Percentiles rank a stretch among this genome's conserved stretches.
These are phyloP conservation scores for Tapirus indicus DNA, from an alignment of 2,797 vertebrate genomes.

Conservation along the genomic window DNA sequence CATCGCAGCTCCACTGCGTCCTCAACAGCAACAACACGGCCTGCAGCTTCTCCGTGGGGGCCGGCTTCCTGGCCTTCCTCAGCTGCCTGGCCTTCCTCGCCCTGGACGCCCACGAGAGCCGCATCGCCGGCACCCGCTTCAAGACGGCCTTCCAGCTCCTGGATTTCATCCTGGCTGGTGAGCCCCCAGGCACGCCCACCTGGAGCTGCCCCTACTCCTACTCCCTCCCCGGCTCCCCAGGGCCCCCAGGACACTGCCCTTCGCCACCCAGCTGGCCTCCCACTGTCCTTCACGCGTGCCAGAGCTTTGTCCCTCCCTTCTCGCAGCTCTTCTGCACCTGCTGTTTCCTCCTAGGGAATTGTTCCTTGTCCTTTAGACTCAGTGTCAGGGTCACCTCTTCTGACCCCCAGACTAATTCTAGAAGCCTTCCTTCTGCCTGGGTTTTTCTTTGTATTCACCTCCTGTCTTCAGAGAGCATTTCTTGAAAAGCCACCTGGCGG, in stretches of 20 bases:
- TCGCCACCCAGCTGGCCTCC: neutral
- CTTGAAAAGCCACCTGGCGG: neutral
- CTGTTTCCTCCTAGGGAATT: neutral
- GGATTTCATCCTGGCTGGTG: constrained; percentile 83
- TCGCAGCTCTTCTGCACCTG: neutral
- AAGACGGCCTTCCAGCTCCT: constrained; percentile 78
- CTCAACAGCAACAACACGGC: constrained; percentile 77
- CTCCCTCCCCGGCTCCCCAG: too few species aligned
- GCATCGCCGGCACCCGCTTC: constrained; percentile 56
- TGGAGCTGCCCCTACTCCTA: neutral
- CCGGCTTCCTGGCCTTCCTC: constrained; percentile 78
- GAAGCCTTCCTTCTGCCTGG: neutral
- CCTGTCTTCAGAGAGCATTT: neutral
- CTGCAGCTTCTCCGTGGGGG: constrained; percentile 79
- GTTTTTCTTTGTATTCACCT: neutral
- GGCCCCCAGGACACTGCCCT: neutral
- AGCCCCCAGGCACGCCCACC: neutral
- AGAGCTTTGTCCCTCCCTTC: neutral
- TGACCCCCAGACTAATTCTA: neutral
- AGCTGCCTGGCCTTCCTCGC: constrained; percentile 78
- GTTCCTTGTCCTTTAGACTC: neutral
- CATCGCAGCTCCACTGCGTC: constrained; percentile 80
- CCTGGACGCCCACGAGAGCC: constrained; percentile 65
- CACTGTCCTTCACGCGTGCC: neutral
- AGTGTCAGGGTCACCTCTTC: neutral